phyloP scores from a whole-genome alignment of 2,888 invertebrate species.

The Chymomyza procnemis region DNA sequence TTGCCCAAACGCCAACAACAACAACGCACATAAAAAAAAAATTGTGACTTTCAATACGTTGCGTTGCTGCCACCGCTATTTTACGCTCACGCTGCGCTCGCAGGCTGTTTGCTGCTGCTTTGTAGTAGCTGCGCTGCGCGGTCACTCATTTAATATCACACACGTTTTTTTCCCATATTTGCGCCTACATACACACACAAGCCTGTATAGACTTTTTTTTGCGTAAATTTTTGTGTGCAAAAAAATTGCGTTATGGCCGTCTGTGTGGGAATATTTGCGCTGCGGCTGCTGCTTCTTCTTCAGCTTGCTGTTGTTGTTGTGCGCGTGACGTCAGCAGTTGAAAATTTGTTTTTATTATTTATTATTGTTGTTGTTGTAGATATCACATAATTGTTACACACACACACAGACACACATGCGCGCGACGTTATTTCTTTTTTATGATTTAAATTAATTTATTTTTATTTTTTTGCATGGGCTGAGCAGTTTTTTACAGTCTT shows the following conservation, averaged over 20 bases:
- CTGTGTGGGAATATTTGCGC: not conserved
- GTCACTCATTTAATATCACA: constrained; percentile 64
- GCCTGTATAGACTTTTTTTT: too few species aligned
- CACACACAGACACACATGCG: constrained; percentile 36
- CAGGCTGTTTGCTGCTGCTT: constrained; percentile 12
- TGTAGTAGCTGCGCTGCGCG: constrained; percentile 23
- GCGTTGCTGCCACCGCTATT: constrained; percentile 16
- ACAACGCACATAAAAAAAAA: not conserved
- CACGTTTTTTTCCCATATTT: constrained; percentile 63
- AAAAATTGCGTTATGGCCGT: not conserved
- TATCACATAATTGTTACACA: constrained; percentile 65
- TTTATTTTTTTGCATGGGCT: constrained; percentile 1
- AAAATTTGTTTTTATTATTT: constrained; percentile 24
- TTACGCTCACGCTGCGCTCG: not conserved
- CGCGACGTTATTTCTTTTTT: constrained; percentile 24
- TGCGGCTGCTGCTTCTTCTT: too few species aligned
- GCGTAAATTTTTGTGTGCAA: not conserved
- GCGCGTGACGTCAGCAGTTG: constrained; percentile 64
- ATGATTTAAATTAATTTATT: too few species aligned
- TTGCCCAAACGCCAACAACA: not conserved
- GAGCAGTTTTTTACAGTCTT: constrained; percentile 17
- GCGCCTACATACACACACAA: not conserved
- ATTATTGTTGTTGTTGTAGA: constrained; percentile 51
- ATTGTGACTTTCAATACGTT: not conserved
- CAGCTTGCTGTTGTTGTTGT: not conserved